A percentile compares a stretch with the other conserved stretches of the same genome.
phyloP scores from a whole-genome alignment of 2,797 vertebrate genomes.

The Phaenicophaeus curvirostris region DNA sequence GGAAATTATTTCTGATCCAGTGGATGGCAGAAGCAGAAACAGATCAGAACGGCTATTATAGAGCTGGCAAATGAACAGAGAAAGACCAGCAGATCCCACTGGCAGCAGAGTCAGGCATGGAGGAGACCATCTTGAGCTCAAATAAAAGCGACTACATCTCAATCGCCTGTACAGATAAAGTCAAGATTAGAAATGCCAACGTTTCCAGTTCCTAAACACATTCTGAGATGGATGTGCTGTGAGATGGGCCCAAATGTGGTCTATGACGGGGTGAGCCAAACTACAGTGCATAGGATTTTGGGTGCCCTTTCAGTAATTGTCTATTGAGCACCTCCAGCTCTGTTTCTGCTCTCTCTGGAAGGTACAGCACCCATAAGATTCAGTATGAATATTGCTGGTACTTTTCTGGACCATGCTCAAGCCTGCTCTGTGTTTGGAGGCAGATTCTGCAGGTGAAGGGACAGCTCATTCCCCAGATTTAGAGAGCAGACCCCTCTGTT shows the following conservation, averaged over 20 bases:
- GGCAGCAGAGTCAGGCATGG: background rate
- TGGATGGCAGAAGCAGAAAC: constrained; percentile 46
- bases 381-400: background rate
- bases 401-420: background rate
- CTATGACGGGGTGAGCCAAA: background rate
- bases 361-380: background rate
- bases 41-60: constrained; percentile 38
- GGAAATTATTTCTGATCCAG: background rate
- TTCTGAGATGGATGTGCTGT: background rate
- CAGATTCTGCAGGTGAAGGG: background rate
- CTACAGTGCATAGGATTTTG: background rate
- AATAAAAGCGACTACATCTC: background rate
- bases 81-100: constrained; percentile 37
- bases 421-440: background rate
- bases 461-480: background rate
- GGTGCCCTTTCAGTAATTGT: background rate
- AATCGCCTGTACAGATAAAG: background rate
- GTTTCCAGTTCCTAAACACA: constrained; percentile 14
- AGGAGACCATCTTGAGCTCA: background rate
- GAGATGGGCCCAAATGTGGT: background rate
- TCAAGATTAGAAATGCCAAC: constrained; percentile 59
- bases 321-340: background rate
- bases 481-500: background rate
- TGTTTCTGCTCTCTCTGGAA: background rate
- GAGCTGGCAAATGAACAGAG: constrained; percentile 49